phyloP scores from a whole-genome alignment of 2,888 invertebrate species.

The Pomacea canaliculata region DNA sequence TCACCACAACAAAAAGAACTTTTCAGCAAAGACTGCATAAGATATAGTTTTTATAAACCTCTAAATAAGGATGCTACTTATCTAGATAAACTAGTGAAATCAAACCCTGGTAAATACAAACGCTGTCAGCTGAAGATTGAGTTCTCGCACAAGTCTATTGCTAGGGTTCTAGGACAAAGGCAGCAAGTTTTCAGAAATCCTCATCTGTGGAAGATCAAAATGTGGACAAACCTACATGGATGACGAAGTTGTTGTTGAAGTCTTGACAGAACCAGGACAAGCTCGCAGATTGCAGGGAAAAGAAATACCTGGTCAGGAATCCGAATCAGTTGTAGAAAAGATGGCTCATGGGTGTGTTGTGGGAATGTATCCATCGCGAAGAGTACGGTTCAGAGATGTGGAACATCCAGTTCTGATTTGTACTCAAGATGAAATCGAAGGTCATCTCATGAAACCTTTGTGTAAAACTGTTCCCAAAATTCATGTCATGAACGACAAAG shows the following conservation, averaged over 20 bases:
- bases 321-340: background rate
- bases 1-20: background rate
- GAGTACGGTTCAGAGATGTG: slow-evolving; percentile 31
- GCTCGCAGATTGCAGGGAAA: background rate
- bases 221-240: slow-evolving; percentile 34
- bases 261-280: slow-evolving; percentile 19
- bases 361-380: slow-evolving; percentile 32
- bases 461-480: slow-evolving; percentile 53
- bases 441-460: slow-evolving; percentile 44
- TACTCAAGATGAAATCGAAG: slow-evolving; percentile 38
- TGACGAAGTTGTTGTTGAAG: slow-evolving; percentile 35
- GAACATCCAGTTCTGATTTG: slow-evolving; percentile 44
- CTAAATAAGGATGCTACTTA: background rate
- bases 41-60: background rate
- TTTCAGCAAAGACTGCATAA: background rate
- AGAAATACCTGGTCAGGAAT: background rate
- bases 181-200: slow-evolving; percentile 19
- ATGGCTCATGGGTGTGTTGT: slow-evolving; percentile 41
- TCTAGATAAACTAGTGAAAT: background rate
- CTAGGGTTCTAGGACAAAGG: slow-evolving; percentile 20
- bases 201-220: slow-evolving; percentile 34
- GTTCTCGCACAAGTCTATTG: slow-evolving; percentile 25
- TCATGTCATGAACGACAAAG: slow-evolving; percentile 22
- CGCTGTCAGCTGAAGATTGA: slow-evolving; percentile 30
- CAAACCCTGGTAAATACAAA: slow-evolving; percentile 22